Percentiles rank a stretch among this genome's conserved stretches.
These are phyloP conservation scores for Dusona sp. DNA, from an alignment of 2,888 invertebrate genomes.

Conservation along the genomic window DNA sequence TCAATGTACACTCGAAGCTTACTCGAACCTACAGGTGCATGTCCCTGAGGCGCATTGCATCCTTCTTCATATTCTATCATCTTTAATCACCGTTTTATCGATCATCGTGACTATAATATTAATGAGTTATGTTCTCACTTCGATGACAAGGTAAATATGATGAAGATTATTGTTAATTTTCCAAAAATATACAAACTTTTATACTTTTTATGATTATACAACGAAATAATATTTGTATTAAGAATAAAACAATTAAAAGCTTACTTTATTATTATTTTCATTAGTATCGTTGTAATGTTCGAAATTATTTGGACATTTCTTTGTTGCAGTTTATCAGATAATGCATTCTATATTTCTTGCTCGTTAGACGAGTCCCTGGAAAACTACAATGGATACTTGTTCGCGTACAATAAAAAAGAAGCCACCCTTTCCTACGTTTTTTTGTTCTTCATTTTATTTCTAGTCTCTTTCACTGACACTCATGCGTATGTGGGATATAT, in stretches of 20 bases:
- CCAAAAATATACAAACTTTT: too few species aligned
- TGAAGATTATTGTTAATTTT: background rate
- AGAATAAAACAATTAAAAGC: background rate
- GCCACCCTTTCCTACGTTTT: background rate
- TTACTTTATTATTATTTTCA: background rate
- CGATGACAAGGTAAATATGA: background rate
- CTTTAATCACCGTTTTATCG: background rate
- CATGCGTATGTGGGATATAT: background rate
- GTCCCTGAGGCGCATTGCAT: background rate
- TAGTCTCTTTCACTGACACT: constrained; percentile 14
- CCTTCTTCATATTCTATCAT: background rate
- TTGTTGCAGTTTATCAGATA: background rate
- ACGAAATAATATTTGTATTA: background rate
- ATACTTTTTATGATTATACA: too few species aligned
- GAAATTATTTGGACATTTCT: background rate
- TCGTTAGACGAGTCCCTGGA: constrained; percentile 1
- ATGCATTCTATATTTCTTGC: background rate
- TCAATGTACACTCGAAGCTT: background rate
- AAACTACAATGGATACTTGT: background rate
- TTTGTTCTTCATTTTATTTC: background rate
- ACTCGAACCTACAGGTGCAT: constrained; percentile 26
- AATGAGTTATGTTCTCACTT: background rate
- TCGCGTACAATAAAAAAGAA: background rate
- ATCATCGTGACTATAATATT: background rate
- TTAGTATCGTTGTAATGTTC: background rate